A percentile compares a stretch with the other conserved stretches of the same genome.
Evolutionary conservation across 2,113 vertebrate species (phyloP).

Genomic region (Chunga burmeisteri): DNA sequence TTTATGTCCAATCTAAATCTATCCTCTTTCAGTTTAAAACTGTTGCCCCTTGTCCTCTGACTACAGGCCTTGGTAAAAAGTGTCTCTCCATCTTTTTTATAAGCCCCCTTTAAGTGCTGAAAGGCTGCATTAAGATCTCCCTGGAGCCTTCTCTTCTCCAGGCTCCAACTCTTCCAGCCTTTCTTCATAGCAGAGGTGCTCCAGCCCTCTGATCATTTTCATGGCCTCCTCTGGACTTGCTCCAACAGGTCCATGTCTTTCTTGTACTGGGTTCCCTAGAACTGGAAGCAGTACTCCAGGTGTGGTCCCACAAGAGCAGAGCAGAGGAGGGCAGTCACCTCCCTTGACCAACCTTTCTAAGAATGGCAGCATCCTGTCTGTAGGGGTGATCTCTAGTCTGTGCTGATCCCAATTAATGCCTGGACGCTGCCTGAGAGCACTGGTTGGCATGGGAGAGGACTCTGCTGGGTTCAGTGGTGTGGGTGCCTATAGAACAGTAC

Average conservation of each 20-base stretch:
- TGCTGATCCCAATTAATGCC: not conserved
- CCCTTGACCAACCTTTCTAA: not conserved
- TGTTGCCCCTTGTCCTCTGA: not conserved
- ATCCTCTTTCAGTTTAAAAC: not conserved
- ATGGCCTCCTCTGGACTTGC: not conserved
- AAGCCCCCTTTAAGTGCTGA: not conserved
- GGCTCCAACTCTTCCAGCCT: not conserved
- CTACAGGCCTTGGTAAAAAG: not conserved
- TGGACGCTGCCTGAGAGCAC: not conserved
- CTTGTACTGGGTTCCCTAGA: not conserved
- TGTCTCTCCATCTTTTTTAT: not conserved
- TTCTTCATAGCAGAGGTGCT: not conserved
- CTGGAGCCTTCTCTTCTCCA: not conserved
- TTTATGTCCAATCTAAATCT: not conserved
- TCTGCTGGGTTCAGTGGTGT: not conserved
- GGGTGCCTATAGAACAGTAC: not conserved
- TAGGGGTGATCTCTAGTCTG: not conserved
- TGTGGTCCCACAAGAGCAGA: not conserved
- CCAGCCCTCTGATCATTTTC: not conserved
- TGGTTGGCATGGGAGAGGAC: not conserved
- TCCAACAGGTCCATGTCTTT: not conserved
- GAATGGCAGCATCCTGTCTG: not conserved
- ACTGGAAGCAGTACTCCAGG: not conserved
- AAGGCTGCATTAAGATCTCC: not conserved
- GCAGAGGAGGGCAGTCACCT: not conserved